Conservation (phyloP, 1,140 invertebrate species). For the Hirudo medicinalis region DNA sequence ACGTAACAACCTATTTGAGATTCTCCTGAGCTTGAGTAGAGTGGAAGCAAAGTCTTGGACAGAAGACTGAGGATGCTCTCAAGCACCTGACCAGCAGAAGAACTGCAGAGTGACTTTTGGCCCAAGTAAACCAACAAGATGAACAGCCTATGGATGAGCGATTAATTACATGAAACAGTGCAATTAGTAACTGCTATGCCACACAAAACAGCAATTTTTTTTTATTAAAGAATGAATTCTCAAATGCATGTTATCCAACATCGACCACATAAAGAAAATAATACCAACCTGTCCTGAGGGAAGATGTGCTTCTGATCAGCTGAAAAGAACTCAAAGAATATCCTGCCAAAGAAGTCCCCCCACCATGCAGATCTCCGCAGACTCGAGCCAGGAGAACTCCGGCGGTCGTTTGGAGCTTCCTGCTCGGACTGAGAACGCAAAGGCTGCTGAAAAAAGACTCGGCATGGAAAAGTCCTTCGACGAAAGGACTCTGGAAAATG, state of each 20-base stretch:
- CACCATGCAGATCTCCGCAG: conserved; percentile 68
- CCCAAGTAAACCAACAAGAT: conserved; percentile 71
- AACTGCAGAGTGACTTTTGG: conserved; percentile 55
- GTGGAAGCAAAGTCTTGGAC: conserved; percentile 28
- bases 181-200: not conserved
- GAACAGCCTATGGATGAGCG: conserved; percentile 65
- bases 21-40: no score
- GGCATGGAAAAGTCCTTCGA: conserved; percentile 44
- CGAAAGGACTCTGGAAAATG: no score
- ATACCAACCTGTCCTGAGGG: conserved; percentile 63
- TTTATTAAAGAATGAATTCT: conserved; percentile 2
- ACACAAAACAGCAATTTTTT: conserved; percentile 14
- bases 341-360: conserved; percentile 71
- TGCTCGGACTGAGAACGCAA: conserved; percentile 50
- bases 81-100: conserved; percentile 32
- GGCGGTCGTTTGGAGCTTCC: conserved; percentile 54
- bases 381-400: conserved; percentile 64
- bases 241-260: not conserved
- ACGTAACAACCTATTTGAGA: no score
- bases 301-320: conserved; percentile 62
- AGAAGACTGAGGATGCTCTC: conserved; percentile 37
- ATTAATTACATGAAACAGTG: conserved; percentile 23
- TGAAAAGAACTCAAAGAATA: conserved; percentile 61
- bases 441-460: conserved; percentile 56
- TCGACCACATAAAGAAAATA: no score